Base-by-base conservation (phyloP, 1,140 invertebrate species). In the Homalodisca vitripennis region DNA sequence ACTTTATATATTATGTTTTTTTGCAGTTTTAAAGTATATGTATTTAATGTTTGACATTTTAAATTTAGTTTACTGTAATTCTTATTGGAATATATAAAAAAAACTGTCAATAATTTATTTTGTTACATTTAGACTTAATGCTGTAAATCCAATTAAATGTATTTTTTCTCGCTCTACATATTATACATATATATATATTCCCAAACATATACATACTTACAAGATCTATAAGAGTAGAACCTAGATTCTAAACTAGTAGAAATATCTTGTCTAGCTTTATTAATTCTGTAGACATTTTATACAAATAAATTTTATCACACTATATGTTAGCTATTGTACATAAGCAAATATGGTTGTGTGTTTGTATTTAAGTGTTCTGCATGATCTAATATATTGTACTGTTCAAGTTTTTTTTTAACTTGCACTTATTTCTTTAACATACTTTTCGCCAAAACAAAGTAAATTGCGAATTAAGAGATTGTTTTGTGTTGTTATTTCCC, bases 211-310 rank as follows among this genome's bases (percentile, higher is more conserved):
- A n/a, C n/a, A n/a, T n/a, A n/a, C n/a, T n/a, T 51, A 51, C 48
- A 51, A 20, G 22, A 51, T 51, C 6, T 41, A 51, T 51, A 51
- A 51, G 48, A 20, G n/a, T n/a, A n/a, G n/a, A n/a, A n/a, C 6
- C 12, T 60, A 60, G 55, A 60, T 60, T 60, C 55, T 60, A 60
- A 60, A 60, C 14, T 60, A 26, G 26, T 60, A 60, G 22, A 27
- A 29, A 14, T 60, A n/a, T 27, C 55, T 60, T n/a, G 55, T 60
- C 55, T 60, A 60, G 55, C 55, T 60, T 27, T 60, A 60, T 60
- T 60, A 60, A 60, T 60, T 60, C 55, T 60, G n/a, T 60, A 27
- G 22, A 60, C 22, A 60, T 60, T 60, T 60, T 60, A 60, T 60
- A 60, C 55, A 60, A n/a, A 26, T 60, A 60, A 2, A 60, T 60